Percentiles rank a stretch among this genome's conserved stretches.
These are phyloP conservation scores for Romanogobio albipinnatus DNA, from an alignment of 2,113 vertebrate genomes.

Conservation along the genomic window DNA sequence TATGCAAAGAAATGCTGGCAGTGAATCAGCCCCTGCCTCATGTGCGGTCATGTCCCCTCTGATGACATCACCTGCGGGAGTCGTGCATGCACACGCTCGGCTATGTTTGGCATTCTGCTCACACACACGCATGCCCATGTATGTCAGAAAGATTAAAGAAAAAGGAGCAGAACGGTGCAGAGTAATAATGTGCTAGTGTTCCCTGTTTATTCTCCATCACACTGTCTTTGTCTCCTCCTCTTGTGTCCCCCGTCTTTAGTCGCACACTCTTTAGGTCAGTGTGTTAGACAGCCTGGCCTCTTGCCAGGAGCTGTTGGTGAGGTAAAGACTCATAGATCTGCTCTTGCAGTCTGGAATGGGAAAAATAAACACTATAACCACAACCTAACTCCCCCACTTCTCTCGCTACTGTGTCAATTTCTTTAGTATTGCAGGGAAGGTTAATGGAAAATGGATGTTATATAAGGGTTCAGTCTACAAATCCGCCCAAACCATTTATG, in stretches of 20 bases:
- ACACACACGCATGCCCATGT: neutral
- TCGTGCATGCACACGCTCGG: conserved; percentile 46
- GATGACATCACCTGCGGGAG: conserved; percentile 47
- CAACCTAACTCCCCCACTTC: neutral
- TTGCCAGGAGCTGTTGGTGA: conserved; percentile 35
- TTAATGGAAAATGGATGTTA: neutral
- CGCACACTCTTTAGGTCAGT: conserved; percentile 50
- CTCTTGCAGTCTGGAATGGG: conserved; percentile 19
- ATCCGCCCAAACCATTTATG: neutral
- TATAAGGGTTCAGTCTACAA: neutral
- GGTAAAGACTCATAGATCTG: conserved; percentile 42
- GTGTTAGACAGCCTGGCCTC: conserved; percentile 48
- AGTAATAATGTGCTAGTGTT: neutral
- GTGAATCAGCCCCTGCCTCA: conserved; percentile 16
- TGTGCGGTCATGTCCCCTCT: conserved; percentile 49
- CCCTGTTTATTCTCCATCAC: conserved; percentile 8
- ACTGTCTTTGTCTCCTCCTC: neutral
- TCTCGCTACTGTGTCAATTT: neutral
- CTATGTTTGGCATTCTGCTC: conserved; percentile 51
- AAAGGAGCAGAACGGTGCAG: neutral
- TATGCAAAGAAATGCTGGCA: conserved; percentile 9
- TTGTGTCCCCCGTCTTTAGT: neutral
- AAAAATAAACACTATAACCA: conserved; percentile 29
- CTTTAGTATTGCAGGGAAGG: neutral
- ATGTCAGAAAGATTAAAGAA: conserved; percentile 29